Percentiles rank a stretch among this genome's conserved stretches.
phyloP scores from a whole-genome alignment of 2,888 invertebrate genomes.

The Scaptomyza flava region DNA sequence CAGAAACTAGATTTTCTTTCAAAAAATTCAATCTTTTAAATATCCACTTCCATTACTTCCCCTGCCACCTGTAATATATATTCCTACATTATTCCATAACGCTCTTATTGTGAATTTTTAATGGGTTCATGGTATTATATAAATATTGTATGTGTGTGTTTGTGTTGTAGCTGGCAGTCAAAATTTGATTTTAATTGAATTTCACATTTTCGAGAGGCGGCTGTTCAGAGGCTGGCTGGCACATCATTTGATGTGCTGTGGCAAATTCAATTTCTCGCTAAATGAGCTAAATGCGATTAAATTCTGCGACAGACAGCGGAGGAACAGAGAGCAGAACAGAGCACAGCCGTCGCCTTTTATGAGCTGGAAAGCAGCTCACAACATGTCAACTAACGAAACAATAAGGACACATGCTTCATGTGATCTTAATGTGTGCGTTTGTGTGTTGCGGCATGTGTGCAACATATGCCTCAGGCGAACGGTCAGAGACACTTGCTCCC shows the following conservation, averaged over 20 bases:
- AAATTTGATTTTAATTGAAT: constrained; percentile 77
- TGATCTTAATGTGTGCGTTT: constrained; percentile 6
- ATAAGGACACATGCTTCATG: constrained; percentile 26
- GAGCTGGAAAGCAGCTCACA: constrained; percentile 17
- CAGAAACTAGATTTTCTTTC: no score
- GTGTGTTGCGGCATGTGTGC: constrained; percentile 44
- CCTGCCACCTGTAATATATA: neutral
- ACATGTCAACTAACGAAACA: constrained; percentile 38
- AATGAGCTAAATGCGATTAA: constrained; percentile 78
- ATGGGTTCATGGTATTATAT: neutral
- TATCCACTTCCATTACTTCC: neutral
- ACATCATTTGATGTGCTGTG: constrained; percentile 32
- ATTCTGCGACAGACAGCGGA: constrained; percentile 39
- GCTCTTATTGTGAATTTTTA: neutral
- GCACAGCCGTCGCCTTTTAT: no score
- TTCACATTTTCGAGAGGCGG: constrained; percentile 60
- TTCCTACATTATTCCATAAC: neutral
- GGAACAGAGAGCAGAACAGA: constrained; percentile 31
- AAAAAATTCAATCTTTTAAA: no score
- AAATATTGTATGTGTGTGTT: neutral
- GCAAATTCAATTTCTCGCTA: constrained; percentile 75
- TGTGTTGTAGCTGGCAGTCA: constrained; percentile 37
- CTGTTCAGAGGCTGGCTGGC: constrained; percentile 6
- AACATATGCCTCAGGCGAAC: constrained; percentile 45
- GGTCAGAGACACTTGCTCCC: neutral